Conservation (phyloP, 1,140 invertebrate species). For the Euschistus heros region DNA sequence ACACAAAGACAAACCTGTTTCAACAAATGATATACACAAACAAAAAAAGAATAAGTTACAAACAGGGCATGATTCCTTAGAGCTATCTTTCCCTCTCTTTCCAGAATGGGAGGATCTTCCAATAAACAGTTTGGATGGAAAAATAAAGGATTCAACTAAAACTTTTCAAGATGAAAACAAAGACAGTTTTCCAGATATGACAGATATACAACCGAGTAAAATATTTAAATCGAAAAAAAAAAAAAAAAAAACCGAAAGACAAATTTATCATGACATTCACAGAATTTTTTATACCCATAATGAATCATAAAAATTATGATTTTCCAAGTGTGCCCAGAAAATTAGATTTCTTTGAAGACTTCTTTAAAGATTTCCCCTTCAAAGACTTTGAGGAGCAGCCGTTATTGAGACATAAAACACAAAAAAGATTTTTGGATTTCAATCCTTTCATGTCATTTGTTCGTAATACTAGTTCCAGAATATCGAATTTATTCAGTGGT, state of each 20-base stretch:
- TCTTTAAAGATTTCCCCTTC: constrained; percentile 2
- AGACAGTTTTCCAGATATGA: background rate
- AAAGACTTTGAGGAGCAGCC: constrained; percentile 7
- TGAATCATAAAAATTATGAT: constrained; percentile 3
- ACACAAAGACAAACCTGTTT: background rate
- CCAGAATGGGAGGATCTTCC: background rate
- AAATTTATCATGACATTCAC: constrained; percentile 4
- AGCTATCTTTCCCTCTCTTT: background rate
- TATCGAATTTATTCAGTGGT: too few species aligned
- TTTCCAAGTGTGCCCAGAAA: background rate
- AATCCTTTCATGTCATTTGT: too few species aligned
- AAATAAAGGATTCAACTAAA: background rate
- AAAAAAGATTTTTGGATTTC: too few species aligned
- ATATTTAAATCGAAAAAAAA: constrained; percentile 1
- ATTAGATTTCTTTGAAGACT: constrained; percentile 8
- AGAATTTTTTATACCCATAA: constrained; percentile 5
- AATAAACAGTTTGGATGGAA: background rate
- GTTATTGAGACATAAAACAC: background rate
- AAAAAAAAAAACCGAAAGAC: constrained; percentile 4
- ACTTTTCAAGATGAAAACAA: background rate
- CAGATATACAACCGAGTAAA: background rate
- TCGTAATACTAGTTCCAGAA: too few species aligned
- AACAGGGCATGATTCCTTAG: background rate
- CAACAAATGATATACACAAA: background rate
- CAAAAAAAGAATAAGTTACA: constrained; percentile 12